These are phyloP conservation scores for Artibeus jamaicensis DNA, from an alignment of 2,797 vertebrate species.

Conservation along the genomic window DNA sequence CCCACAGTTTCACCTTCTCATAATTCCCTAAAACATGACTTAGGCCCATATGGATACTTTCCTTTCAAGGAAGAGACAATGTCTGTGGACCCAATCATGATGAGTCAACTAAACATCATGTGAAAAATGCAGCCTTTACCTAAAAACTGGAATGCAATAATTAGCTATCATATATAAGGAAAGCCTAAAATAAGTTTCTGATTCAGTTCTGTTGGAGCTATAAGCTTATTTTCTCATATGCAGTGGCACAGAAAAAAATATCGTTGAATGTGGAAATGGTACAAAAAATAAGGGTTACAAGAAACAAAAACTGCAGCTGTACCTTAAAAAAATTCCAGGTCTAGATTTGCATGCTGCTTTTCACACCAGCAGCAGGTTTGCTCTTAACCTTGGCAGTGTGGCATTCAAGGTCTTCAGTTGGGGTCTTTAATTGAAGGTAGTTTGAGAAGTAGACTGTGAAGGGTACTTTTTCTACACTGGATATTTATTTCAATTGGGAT, in stretches of 20 bases:
- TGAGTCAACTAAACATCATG: neutral
- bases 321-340: neutral
- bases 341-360: neutral
- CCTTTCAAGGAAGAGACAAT: neutral
- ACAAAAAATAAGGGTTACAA: neutral
- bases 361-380: neutral
- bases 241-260: neutral
- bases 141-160: neutral
- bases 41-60: neutral
- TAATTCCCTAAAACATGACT: neutral
- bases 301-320: neutral
- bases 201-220: neutral
- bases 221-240: neutral
- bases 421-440: neutral
- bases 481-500: neutral
- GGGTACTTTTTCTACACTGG: neutral
- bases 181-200: neutral
- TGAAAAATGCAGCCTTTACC: neutral
- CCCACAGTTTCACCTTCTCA: neutral
- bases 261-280: neutral
- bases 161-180: neutral
- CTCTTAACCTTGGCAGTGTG: neutral
- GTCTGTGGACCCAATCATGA: neutral
- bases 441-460: neutral
- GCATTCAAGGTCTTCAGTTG: accelerated